Base-by-base conservation (phyloP, 2,888 invertebrate genomes). In the Erebia palarica region DNA sequence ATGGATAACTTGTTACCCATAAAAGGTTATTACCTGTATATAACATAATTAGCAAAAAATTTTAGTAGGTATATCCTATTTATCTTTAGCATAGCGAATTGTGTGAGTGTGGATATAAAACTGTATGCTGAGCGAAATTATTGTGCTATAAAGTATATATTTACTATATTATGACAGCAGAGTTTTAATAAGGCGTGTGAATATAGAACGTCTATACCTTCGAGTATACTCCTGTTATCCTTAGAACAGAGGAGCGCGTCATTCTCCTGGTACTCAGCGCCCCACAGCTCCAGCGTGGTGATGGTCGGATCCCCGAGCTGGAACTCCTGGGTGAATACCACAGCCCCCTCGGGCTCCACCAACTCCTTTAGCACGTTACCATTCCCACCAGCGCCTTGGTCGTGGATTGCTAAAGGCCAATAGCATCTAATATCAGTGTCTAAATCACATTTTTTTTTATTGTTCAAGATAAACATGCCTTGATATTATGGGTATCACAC, bases 311-410 rank as follows among this genome's bases (percentile, higher is more conserved):
- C 99, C 0, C 99, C 99, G 44, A 99, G 92, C 76, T 97, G 96
- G 84, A 99, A 98, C 82, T 96, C 95, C 73, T 96, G 95, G 0
- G 97, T 96, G 82, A 96, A 97, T 73, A 99, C 98, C 0, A 97
- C 95, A 0, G 99, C 99, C 1, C 99, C 99, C 5, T 96, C 95
- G 0, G 99, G 99, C 80, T 99, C 99, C 0, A 98, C 98, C 5
- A 99, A 91, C 87, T 99, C 99, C 84, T 99, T 99, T 47, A 99
- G 86, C 0, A 99, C 99, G 86, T 99, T 99, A 1, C 99, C 98
- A 84, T 98, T 98, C 44, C 99, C 99, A n/a, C 99, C 99, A 10
- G 99, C 99, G 21, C 99, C 99, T 94, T 99, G 99, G 91, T 99
- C 99, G 85, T 99, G 99, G 79, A 99, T 99, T 0, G 94, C 98